phyloP scores from a whole-genome alignment of 1,140 invertebrate genomes.

The Aphidius gifuensis region DNA sequence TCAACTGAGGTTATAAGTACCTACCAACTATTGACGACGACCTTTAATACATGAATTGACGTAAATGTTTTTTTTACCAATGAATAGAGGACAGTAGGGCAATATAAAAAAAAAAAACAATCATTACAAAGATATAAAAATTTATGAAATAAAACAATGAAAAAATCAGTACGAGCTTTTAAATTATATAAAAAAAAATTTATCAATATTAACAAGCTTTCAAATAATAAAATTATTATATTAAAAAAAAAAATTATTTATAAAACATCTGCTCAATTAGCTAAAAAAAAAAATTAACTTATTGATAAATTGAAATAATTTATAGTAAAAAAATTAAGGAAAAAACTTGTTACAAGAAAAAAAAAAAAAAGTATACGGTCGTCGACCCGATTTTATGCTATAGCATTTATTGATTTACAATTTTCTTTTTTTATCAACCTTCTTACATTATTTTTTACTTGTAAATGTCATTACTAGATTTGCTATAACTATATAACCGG shows the following conservation, averaged over 20 bases:
- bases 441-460: conserved; percentile 23
- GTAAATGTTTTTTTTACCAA: conserved; percentile 20
- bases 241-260: no score
- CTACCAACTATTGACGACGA: conserved; percentile 11
- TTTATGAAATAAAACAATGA: neutral
- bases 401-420: conserved; percentile 22
- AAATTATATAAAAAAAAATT: neutral
- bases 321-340: neutral
- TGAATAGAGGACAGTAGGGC: conserved; percentile 23
- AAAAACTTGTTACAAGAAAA: conserved; percentile 14
- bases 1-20: conserved; percentile 19
- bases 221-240: neutral
- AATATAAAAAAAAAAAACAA: conserved; percentile 14
- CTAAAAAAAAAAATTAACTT: no score
- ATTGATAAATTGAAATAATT: no score
- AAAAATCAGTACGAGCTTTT: neutral
- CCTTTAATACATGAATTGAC: conserved; percentile 24
- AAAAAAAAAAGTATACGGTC: conserved; percentile 15
- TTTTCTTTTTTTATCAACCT: conserved; percentile 25
- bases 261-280: no score
- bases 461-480: conserved; percentile 26
- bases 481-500: conserved; percentile 17
- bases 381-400: conserved; percentile 22
- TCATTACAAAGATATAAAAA: neutral
- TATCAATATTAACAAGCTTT: neutral